Evolutionary conservation across 2,113 vertebrate genomes (phyloP).

Genomic region (Ranitomeya variabilis): DNA sequence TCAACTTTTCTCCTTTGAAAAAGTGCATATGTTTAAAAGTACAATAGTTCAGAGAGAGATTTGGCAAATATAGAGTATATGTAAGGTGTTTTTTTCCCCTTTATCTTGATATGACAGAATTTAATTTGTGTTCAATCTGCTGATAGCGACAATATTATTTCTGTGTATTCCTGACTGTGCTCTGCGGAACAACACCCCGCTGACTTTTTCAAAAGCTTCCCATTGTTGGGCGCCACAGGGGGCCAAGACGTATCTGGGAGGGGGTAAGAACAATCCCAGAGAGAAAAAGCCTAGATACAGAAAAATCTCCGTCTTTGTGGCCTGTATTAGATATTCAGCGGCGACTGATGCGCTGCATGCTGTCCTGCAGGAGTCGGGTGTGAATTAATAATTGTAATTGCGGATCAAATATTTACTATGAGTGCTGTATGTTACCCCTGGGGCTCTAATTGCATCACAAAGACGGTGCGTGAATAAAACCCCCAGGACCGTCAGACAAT

Average conservation of each 20-base stretch:
- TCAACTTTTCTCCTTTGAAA: neutral
- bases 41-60: neutral
- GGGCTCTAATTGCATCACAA: neutral
- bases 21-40: neutral
- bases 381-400: neutral
- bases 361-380: neutral
- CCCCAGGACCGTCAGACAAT: neutral
- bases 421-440: neutral
- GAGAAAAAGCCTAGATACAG: neutral
- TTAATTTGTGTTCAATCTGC: constrained; percentile 14
- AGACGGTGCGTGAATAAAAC: neutral
- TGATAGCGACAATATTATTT: constrained; percentile 31
- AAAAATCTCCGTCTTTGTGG: neutral
- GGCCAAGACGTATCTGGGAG: neutral
- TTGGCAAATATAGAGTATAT: constrained; percentile 3
- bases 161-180: constrained; percentile 16
- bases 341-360: neutral
- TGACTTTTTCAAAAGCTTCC: constrained; percentile 17
- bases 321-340: neutral
- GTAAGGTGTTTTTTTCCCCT: neutral
- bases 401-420: neutral
- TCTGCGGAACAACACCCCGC: constrained; percentile 8
- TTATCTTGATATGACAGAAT: neutral
- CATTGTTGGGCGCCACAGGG: constrained; percentile 21
- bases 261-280: neutral